Evolutionary conservation across 2,888 invertebrate genomes (phyloP), one percentile per base, ranked within the genome.

Genomic region (Lymantria dispar): DNA sequence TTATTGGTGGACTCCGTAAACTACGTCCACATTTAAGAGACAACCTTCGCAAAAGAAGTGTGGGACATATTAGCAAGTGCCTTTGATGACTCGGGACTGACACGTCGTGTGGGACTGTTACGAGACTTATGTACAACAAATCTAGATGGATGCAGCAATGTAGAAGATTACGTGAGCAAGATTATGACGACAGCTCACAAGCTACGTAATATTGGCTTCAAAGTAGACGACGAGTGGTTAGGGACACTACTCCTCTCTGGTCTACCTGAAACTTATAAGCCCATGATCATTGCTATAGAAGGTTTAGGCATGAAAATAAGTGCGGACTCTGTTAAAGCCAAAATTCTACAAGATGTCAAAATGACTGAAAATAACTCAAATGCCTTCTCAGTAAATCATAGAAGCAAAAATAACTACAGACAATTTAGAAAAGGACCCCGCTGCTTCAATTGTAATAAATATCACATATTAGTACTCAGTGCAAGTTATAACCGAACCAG

Each of bases 401-500:
- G 1, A 3, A 43, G 30, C 11, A 12, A 43, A 33, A 13, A 52
- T 14, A 41, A 41, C 8, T 1, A 9, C 2, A 41, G 22, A 1
- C 3, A 9, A 15, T 8, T 9, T 22, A 46, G 36, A 9, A 31
- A 56, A 30, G 60, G 62, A 0, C 67, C 60, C 1, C 14, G 68
- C 9, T 68, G 64, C 43, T 68, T 14, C 13, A 59, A 43, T n/a
- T 66, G 64, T 11, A 62, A 67, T 8, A 30, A 7, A 30, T 30
- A 30, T 30, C 30, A 30, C 8, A 30, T 30, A 7, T 30, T 8
- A 30, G 8, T 7, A 30, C 8, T 30, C 8, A 7, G 30, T 30
- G 30, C 30, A 30, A 30, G 7, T 7, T 7, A 30, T 7, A 8
- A 7, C 8, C 30, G 8, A 30, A 30, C 8, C 30, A 30, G 8